Evolutionary conservation across 2,113 vertebrate species (phyloP).

Genomic region (Perca schrenkii): DNA sequence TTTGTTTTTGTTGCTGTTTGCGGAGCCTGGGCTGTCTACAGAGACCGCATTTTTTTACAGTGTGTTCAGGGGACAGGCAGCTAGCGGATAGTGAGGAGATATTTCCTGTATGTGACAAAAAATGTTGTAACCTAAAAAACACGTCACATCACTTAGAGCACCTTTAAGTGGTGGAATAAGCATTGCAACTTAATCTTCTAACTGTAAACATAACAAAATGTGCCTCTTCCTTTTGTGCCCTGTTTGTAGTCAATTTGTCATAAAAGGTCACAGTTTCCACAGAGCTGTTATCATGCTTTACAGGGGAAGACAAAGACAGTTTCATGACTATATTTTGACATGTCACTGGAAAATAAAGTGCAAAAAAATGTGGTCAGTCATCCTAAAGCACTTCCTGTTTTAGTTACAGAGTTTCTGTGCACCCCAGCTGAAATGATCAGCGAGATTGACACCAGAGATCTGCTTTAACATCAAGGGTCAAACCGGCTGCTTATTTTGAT

Average conservation of each 20-base stretch:
- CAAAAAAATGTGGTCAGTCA: background rate
- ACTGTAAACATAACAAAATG: background rate
- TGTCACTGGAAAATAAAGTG: background rate
- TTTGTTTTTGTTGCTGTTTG: too few species aligned
- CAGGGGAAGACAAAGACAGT: background rate
- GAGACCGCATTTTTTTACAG: too few species aligned
- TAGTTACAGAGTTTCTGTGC: background rate
- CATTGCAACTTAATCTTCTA: too few species aligned
- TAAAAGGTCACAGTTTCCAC: background rate
- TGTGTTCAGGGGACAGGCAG: too few species aligned
- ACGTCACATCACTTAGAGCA: too few species aligned
- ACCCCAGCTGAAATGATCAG: background rate
- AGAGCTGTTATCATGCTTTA: background rate
- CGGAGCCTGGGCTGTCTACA: too few species aligned
- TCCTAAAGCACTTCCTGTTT: constrained; percentile 15
- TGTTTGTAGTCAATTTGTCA: background rate
- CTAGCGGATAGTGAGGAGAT: too few species aligned
- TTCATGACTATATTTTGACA: background rate
- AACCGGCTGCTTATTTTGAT: background rate
- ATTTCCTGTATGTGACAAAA: too few species aligned
- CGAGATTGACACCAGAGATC: background rate
- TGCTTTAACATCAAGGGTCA: background rate
- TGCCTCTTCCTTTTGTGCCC: background rate
- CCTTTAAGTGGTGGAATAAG: background rate
- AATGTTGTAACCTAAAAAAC: too few species aligned